These are phyloP conservation scores for Papilio dardanus DNA, from an alignment of 1,140 invertebrate species.

Conservation along the genomic window DNA sequence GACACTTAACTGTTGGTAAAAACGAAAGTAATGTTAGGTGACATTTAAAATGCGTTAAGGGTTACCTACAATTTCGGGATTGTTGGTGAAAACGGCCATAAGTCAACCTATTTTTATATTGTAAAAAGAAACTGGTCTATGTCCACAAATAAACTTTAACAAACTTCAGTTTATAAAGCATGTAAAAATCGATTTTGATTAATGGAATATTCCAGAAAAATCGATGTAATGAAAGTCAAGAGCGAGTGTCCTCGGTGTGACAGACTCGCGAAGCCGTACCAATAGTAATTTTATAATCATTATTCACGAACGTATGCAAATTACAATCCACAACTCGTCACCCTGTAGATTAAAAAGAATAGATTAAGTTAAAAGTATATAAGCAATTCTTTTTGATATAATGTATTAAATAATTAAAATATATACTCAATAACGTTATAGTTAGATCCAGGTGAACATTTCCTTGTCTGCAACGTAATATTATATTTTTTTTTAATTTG, in stretches of 20 bases:
- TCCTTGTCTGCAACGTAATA: too few relatives aligned
- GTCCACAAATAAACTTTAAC: too few relatives aligned
- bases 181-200: neutral
- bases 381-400: slow-evolving; percentile 7
- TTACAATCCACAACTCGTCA: slow-evolving; percentile 10
- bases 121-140: too few relatives aligned
- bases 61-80: too few relatives aligned
- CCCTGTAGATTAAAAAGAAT: slow-evolving; percentile 27
- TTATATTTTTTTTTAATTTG: too few relatives aligned
- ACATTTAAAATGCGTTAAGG: too few relatives aligned
- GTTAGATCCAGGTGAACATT: too few relatives aligned
- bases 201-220: slow-evolving; percentile 8
- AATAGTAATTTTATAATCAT: slow-evolving; percentile 27
- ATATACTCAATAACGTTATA: neutral
- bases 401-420: neutral
- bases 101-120: too few relatives aligned
- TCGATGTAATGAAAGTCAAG: slow-evolving; percentile 32
- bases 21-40: too few relatives aligned
- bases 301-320: slow-evolving; percentile 19
- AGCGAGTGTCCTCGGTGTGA: slow-evolving; percentile 10
- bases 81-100: too few relatives aligned
- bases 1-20: too few relatives aligned
- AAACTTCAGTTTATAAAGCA: neutral
- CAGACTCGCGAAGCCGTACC: neutral
- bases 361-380: neutral